A percentile compares a stretch with the other conserved stretches of the same genome.
phyloP scores from a whole-genome alignment of 2,888 invertebrate genomes.

The Acrobasis consociella region DNA sequence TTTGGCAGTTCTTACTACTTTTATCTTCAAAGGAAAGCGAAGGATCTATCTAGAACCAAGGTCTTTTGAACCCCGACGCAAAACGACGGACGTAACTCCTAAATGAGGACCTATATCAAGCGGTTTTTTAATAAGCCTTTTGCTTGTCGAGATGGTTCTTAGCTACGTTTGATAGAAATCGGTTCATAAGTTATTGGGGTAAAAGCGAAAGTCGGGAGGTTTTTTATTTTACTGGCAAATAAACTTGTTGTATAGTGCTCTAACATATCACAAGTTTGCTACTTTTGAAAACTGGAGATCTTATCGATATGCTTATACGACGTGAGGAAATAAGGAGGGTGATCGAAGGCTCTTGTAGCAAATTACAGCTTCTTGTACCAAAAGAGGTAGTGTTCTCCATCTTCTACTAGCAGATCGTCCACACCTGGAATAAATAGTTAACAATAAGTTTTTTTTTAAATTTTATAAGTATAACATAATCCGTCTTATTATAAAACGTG shows the following conservation, averaged over 20 bases:
- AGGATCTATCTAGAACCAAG: not conserved
- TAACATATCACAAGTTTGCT: not conserved
- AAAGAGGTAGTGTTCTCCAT: constrained; percentile 94
- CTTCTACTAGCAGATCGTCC: constrained; percentile 92
- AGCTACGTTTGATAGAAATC: too few relatives aligned
- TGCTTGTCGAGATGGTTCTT: too few relatives aligned
- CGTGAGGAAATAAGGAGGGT: constrained; percentile 25
- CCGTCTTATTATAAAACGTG: too few relatives aligned
- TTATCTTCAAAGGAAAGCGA: not conserved
- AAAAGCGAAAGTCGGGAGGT: too few relatives aligned
- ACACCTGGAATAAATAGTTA: constrained; percentile 85
- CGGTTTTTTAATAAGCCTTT: too few relatives aligned
- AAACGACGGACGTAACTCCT: not conserved
- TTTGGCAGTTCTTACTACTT: not conserved
- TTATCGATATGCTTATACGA: constrained; percentile 5
- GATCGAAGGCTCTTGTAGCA: constrained; percentile 22
- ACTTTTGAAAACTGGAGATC: not conserved
- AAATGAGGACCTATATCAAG: too few relatives aligned
- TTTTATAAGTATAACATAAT: too few relatives aligned
- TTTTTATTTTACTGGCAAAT: too few relatives aligned
- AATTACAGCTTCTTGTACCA: constrained; percentile 95
- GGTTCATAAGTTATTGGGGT: too few relatives aligned
- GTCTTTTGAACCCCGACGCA: not conserved
- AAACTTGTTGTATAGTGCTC: not conserved
- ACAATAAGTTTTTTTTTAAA: not conserved